Evolutionary conservation across 2,888 invertebrate species (phyloP), one percentile per base, ranked within the genome.

Genomic region (Troides helena): DNA sequence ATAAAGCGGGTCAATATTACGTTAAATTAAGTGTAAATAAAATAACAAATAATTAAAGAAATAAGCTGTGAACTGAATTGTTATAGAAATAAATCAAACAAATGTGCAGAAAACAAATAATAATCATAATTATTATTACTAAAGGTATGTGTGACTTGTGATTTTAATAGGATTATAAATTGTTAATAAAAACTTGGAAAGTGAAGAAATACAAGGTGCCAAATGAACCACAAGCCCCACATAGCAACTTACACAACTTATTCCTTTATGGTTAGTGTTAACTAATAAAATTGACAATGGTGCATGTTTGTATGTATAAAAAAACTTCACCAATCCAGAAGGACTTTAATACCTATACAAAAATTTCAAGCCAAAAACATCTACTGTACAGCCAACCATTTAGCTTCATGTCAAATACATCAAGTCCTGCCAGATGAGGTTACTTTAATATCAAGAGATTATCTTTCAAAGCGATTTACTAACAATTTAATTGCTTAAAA

Each of bases 11-110:
- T 81, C 84, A 80, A 65, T 70, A 67, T 46, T 64, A 61, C 64
- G 80, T 80, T 36, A 76, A 72, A 81, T 76, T 80, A 75, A 76
- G 80, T 80, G 80, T 82, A 81, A 84, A 76, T 77, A 75, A 81
- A 50, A 50, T 18, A 50, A 50, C 3, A 50, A 39, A 80, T 85
- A 86, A 86, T 86, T 87, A 87, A 50, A 88, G 88, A 90, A 90
- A 90, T 89, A 91, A 91, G 91, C 91, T 88, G 89, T 90, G 85
- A 88, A 88, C 82, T 84, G 81, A 90, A 88, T 73, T 63, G 73
- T 76, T 72, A 73, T 72, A 74, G 64, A 69, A 67, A 75, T 79
- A 74, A 21, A 18, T 1, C 72, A 76, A 76, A 76, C 10, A 72
- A 74, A 74, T 70, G 76, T 80, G 81, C 82, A 80, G 80, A 77